Evolutionary conservation across 1,140 invertebrate genomes (phyloP), one percentile per base, ranked within the genome.

Genomic region (Papilio helenus): DNA sequence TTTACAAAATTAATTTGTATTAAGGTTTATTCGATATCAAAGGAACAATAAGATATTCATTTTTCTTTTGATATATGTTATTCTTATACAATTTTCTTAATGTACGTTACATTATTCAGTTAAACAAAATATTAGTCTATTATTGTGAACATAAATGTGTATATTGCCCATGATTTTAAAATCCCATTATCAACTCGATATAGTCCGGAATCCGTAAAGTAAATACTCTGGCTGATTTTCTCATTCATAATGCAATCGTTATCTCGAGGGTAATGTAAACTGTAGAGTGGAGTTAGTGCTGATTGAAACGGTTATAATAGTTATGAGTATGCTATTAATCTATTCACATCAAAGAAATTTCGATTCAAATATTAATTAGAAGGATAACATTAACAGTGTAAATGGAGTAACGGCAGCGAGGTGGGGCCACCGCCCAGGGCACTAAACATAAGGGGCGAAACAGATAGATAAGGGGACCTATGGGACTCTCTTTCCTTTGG

Each of bases 41-140:
- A 68, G 61, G 26, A 68, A 29, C 61, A 29, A 68, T 68, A 29
- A 68, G 61, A 68, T 68, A 68, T 29, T 68, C 23, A 68, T 61
- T 26, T 61, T 61, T 26, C 58, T 14, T 61, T 61, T 68, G 61
- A 68, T 68, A 12, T 68, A 34, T 68, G 34, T 34, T 20, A 14
- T 46, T 46, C n/a, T 55, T 7, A 55, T 9, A 8, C 9, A 4
- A n/a, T 55, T 55, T 55, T 55, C 51, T 9, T 20, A 46, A 0
- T 14, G 44, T 46, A 51, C 18, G n/a, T 7, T 18, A 51, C n/a
- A 51, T 51, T 51, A 14, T 51, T 51, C 49, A n/a, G 4, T 55
- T n/a, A 8, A n/a, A 55, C 18, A 20, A 49, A 49, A 49, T 49
- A 49, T 18, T 49, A 18, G 16, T 49, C 4, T 18, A 18, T 18